Base-by-base conservation (phyloP, 2,888 invertebrate species). In the Heliconius sara region DNA sequence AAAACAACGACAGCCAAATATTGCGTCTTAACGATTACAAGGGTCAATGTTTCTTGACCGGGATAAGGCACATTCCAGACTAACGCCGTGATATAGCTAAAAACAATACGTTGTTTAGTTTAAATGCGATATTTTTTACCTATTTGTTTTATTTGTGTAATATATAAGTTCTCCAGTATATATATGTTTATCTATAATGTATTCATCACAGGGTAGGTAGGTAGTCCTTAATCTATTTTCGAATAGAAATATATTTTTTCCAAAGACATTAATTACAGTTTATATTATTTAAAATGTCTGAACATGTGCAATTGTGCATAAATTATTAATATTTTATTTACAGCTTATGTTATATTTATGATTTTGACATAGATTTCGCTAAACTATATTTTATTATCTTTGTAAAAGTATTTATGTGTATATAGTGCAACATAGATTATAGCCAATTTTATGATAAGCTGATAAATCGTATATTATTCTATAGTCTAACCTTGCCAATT, bases 21-120 rank as follows among this genome's bases (percentile, higher is more conserved):
- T 68, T 77, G 52, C 63, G 65, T 74, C 34, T 52, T 52, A 39
- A 73, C 25, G 73, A 57, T 57, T 72, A 57, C 77, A 72, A 79
- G 76, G 75, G 77, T 81, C 79, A 79, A 47, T 79, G 79, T 79
- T 71, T 75, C 68, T 70, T 79, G 68, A n/a, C 43, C 57, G 30
- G 34, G 34, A 52, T 78, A 73, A 73, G 66, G 57, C 39, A 57
- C 16, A n/a, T 73, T 73, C n/a, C 19, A 52, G 30, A 47, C 47
- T 77, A 34, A 57, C 34, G 72, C 12, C 22, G 27, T 30, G 22
- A 12, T 22, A 2, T 71, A 73, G 60, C n/a, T 63, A 39, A 9
- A 74, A n/a, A 39, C 13, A n/a, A 5, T 52, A 52, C 19, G 3
- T 67, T 22, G 22, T 6, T 34, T 66, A 30, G 22, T 34, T 9